Evolutionary conservation across 2,113 vertebrate genomes (phyloP), one percentile per base, ranked within the genome.

Genomic region (Nestor notabilis): DNA sequence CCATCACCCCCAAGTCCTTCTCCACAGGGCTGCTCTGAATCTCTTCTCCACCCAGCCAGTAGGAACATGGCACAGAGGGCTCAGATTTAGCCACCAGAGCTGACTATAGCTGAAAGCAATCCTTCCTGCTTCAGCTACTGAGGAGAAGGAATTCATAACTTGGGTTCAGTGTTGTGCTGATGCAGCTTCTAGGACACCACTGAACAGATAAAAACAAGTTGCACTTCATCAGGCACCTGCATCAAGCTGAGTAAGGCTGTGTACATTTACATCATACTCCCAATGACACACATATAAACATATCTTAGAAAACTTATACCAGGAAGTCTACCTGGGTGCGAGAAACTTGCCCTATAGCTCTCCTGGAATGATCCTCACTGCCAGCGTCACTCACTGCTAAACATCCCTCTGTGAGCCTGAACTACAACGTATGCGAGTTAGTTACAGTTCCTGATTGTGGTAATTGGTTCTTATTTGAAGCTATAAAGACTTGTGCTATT

Each of bases 381-480:
- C 5, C 43, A 56, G 37, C 0, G 0, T 80, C n/a, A 43, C 66
- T 90, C 44, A 44, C 10, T 72, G n/a, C 31, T 65, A 46, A 76
- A 19, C 35, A 43, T 43, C 16, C 24, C 56, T 61, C 53, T 56
- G 35, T 53, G 21, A 89, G 44, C 31, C 58, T 50, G 58, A 93
- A 58, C 19, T 31, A 74, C 49, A 33, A 52, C 85, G 12, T 46
- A 71, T 47, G 65, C 25, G 64, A 93, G 72, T 85, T 91, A 82
- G 66, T 83, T 87, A 87, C 35, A 72, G 18, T 2, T 78, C 27
- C 56, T 82, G 69, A 84, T 87, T 91, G 87, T 68, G 28, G 10
- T 72, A 93, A 88, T 41, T 76, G 44, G 69, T 53, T 80, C 87
- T 91, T 90, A 77, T 93, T 87, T 85, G 15, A 80, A n/a, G 13